A percentile compares a stretch with the other conserved stretches of the same genome.
Evolutionary conservation across 2,888 invertebrate species (phyloP).

Genomic region (Rhamphomyia laevipes): DNA sequence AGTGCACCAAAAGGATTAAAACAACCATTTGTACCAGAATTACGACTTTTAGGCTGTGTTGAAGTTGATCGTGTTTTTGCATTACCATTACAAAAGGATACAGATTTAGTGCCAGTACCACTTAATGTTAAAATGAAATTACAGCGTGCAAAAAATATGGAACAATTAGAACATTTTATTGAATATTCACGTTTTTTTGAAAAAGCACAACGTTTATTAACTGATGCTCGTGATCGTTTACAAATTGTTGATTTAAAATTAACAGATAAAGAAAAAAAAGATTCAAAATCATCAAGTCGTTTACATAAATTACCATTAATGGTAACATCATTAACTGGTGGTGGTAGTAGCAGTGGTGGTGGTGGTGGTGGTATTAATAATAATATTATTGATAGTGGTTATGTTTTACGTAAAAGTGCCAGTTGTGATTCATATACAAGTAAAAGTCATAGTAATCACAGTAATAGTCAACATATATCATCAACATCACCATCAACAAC

Average conservation of each 20-base stretch:
- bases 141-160: slow-evolving; percentile 70
- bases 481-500: slow-evolving; percentile 18
- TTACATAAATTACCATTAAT: slow-evolving; percentile 34
- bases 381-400: slow-evolving; percentile 43
- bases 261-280: slow-evolving; percentile 48
- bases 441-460: slow-evolving; percentile 33
- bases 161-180: slow-evolving; percentile 59
- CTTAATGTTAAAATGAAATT: slow-evolving; percentile 77
- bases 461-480: slow-evolving; percentile 29
- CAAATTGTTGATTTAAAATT: slow-evolving; percentile 72
- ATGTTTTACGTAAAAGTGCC: slow-evolving; percentile 61
- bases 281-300: slow-evolving; percentile 30
- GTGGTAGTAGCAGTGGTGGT: slow-evolving; percentile 12
- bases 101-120: slow-evolving; percentile 70
- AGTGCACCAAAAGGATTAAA: slow-evolving; percentile 75
- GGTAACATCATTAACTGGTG: slow-evolving; percentile 35
- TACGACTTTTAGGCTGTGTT: slow-evolving; percentile 69
- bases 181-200: slow-evolving; percentile 70
- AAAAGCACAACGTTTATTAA: slow-evolving; percentile 59
- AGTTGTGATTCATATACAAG: slow-evolving; percentile 54
- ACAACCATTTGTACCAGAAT: slow-evolving; percentile 72
- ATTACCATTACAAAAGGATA: slow-evolving; percentile 68
- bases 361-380: background rate
- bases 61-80: slow-evolving; percentile 77
- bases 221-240: slow-evolving; percentile 62